These are phyloP conservation scores for Pristionchus pacificus DNA, from an alignment of 1,140 invertebrate genomes.

Conservation along the genomic window DNA sequence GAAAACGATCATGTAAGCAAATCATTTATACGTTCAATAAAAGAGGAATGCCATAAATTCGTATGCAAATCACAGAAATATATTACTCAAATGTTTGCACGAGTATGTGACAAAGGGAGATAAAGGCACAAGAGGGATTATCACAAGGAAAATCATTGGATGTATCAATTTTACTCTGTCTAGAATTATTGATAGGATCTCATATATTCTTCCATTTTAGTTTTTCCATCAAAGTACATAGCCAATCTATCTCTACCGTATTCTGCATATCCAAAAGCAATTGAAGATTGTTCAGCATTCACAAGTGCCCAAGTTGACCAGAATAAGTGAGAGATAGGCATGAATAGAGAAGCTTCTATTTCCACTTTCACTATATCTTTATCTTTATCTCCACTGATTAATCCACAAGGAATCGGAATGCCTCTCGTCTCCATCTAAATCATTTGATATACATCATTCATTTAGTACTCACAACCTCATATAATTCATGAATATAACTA, in stretches of 20 bases:
- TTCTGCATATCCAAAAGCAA: constrained; percentile 28
- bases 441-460: too few relatives aligned
- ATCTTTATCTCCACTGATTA: constrained; percentile 27
- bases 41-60: too few relatives aligned
- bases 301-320: constrained; percentile 45
- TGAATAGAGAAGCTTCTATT: constrained; percentile 41
- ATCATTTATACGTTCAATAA: too few relatives aligned
- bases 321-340: constrained; percentile 46
- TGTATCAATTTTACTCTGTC: too few relatives aligned
- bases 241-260: constrained; percentile 38
- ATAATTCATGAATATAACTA: constrained; percentile 37
- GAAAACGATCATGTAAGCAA: too few relatives aligned
- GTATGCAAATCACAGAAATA: too few relatives aligned
- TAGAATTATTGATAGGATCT: too few relatives aligned
- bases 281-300: constrained; percentile 34
- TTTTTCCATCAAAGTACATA: constrained; percentile 37
- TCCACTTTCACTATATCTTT: constrained; percentile 30
- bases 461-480: constrained; percentile 25
- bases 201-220: constrained; percentile 15
- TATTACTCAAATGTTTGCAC: too few relatives aligned
- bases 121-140: too few relatives aligned
- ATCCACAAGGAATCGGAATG: constrained; percentile 21
- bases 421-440: constrained; percentile 3
- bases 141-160: too few relatives aligned
- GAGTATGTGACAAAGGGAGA: too few relatives aligned